Conservation (phyloP, 1,140 invertebrate genomes). For the Atopsyche davidsoni region DNA sequence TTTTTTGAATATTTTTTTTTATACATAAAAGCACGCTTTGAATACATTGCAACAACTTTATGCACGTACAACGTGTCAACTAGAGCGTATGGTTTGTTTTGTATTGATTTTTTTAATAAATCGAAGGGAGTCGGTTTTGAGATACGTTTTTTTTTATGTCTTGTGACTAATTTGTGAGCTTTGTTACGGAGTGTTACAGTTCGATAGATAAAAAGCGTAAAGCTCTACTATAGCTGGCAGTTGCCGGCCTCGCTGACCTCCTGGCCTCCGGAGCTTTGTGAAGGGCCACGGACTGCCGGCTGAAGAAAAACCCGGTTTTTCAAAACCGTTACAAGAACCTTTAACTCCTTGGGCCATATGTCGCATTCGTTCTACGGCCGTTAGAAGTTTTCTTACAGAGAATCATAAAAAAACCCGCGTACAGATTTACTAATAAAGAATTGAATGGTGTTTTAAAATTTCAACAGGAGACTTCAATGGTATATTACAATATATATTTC, state of each 20-base stretch:
- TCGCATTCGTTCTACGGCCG: too few relatives aligned
- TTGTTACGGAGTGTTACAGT: conserved; percentile 22
- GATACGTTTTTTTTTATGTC: not conserved
- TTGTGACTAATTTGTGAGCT: conserved; percentile 28
- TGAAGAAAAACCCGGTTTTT: conserved; percentile 21
- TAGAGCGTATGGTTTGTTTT: conserved; percentile 1
- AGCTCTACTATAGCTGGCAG: conserved; percentile 9
- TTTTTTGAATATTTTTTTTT: conserved; percentile 10
- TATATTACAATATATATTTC: conserved; percentile 1
- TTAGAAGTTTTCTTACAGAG: too few relatives aligned
- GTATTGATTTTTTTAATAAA: not conserved
- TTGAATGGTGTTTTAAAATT: conserved; percentile 2
- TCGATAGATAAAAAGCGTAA: conserved; percentile 21
- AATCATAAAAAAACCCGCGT: too few relatives aligned
- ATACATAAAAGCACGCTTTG: not conserved
- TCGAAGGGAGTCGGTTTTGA: not conserved
- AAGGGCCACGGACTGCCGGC: not conserved
- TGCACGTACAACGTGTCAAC: conserved; percentile 5
- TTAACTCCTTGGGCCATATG: conserved; percentile 17
- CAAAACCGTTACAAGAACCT: conserved; percentile 27
- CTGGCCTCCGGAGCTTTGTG: conserved; percentile 4
- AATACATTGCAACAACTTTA: conserved; percentile 11
- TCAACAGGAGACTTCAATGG: not conserved
- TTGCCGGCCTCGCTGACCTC: conserved; percentile 24
- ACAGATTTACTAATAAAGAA: not conserved